Evolutionary conservation across 2,113 vertebrate species (phyloP).

Genomic region (Eudorcas thomsonii): DNA sequence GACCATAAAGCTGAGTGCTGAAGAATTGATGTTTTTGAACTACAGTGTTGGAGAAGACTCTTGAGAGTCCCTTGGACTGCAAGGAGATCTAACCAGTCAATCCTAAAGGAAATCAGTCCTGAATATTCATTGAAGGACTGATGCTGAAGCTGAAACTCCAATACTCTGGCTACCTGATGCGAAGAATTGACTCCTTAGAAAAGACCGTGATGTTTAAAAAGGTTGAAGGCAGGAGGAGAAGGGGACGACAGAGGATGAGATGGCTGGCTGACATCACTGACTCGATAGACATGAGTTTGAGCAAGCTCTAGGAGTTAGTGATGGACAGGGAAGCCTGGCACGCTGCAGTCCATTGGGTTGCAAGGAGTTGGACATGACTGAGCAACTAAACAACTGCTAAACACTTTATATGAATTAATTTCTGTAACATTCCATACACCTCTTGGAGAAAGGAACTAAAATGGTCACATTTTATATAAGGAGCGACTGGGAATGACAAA

Average conservation of each 20-base stretch:
- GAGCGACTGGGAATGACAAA: background rate
- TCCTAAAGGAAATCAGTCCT: background rate
- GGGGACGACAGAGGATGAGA: background rate
- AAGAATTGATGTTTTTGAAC: background rate
- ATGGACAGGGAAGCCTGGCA: background rate
- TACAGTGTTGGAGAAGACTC: background rate
- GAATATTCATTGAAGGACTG: background rate
- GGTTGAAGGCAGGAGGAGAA: background rate
- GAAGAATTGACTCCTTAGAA: background rate
- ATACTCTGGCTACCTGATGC: background rate
- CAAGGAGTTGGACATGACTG: background rate
- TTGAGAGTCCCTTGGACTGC: background rate
- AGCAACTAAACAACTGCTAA: background rate
- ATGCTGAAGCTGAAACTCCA: background rate
- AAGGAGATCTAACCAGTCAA: background rate
- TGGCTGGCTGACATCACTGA: background rate
- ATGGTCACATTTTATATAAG: background rate
- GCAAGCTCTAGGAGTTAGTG: background rate
- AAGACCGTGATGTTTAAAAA: background rate
- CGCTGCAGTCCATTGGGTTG: background rate
- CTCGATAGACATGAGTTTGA: background rate
- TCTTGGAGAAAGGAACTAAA: background rate
- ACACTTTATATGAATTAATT: background rate
- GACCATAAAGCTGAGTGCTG: background rate
- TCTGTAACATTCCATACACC: background rate